Conservation (phyloP, 1,140 invertebrate species). For the Lepidurus apus region DNA sequence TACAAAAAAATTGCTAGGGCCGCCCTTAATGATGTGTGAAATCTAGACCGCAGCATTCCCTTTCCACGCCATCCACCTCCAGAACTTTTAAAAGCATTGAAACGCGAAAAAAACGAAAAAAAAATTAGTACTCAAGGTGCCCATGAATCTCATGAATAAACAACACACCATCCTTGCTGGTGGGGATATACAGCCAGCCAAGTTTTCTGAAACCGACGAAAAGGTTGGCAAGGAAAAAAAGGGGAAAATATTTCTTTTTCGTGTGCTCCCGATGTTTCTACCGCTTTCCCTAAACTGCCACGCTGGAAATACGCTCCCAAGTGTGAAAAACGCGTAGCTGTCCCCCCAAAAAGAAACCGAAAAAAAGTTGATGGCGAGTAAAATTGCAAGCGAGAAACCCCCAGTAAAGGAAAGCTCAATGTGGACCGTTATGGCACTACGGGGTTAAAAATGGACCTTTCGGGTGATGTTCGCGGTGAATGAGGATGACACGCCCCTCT, state of each 20-base stretch:
- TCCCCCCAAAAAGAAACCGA: neutral
- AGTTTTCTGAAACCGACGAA: constrained; percentile 6
- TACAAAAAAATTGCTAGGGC: neutral
- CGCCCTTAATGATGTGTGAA: constrained; percentile 2
- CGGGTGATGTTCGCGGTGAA: neutral
- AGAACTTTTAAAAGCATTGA: neutral
- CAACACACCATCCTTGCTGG: neutral
- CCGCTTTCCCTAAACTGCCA: neutral
- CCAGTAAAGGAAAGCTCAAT: constrained; percentile 5
- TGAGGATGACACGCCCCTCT: constrained; percentile 17
- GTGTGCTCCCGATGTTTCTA: neutral
- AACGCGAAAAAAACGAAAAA: neutral
- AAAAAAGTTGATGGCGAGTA: neutral
- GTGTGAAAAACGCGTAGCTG: neutral
- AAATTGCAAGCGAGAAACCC: constrained; percentile 2
- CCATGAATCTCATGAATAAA: constrained; percentile 22
- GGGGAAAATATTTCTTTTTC: neutral
- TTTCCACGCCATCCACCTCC: constrained; percentile 1
- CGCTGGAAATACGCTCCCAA: neutral
- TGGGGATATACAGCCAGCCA: neutral
- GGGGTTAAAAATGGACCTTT: constrained; percentile 19
- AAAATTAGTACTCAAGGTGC: neutral
- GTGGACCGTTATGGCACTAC: constrained; percentile 13
- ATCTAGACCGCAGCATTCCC: constrained; percentile 18
- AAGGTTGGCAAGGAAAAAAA: neutral